Evolutionary conservation across 2,113 vertebrate genomes (phyloP), one percentile per base, ranked within the genome.

Genomic region (Orycteropus afer): DNA sequence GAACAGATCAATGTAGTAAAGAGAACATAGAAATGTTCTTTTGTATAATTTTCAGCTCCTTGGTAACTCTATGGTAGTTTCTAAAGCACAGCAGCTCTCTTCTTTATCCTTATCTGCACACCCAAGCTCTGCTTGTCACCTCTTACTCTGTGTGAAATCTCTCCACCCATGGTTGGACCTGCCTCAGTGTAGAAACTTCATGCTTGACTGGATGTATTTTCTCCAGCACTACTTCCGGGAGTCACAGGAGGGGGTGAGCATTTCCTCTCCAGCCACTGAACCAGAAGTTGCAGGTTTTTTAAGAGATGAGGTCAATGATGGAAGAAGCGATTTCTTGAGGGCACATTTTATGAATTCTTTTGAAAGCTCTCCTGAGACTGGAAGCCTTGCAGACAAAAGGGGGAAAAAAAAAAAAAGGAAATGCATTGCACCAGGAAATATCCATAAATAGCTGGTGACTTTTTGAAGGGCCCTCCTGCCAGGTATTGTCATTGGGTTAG

Each of bases 191-290:
- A 77, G 83, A 18, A 3, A 59, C 80, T 55, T 23, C 91, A 59
- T 0, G 0, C 53, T 77, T 57, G 80, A 42, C 11, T 76, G 55
- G 17, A 76, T 93, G 1, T 71, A 25, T 92, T 85, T 91, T 71
- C 88, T 65, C 81, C 32, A 71, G 42, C 85, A 69, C 53, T 91
- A 22, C 81, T 96, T 94, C 84, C 3, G 2, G 69, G 88, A 84
- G 82, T 71, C 74, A 79, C 47, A 85, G 73, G 32, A 61, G 67
- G 32, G 5, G 11, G 22, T 73, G 73, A 76, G 20, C 34, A 45
- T 86, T 93, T 95, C 86, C 59, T 89, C 77, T 93, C 42, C 65
- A 63, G 59, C 13, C 47, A 18, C 18, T 25, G 57, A 89, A 55
- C 45, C 90, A 59, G 91, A 51, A 59, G 93, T 90, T 11, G 65